These are phyloP conservation scores for Sphenopsis melanotis DNA, from an alignment of 2,797 vertebrate genomes.

Conservation along the genomic window DNA sequence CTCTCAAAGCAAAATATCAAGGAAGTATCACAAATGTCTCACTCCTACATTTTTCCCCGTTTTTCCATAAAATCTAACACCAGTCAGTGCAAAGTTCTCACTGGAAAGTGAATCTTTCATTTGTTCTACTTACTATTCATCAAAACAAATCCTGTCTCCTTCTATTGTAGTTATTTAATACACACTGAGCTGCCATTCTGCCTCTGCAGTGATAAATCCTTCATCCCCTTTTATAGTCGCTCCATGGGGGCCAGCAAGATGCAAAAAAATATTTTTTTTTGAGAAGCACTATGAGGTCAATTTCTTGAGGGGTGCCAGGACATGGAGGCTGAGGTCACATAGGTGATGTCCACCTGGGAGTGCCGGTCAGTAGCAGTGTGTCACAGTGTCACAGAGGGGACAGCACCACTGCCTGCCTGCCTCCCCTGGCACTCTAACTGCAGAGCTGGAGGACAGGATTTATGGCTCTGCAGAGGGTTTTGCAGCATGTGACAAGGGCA, in stretches of 20 bases:
- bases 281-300: background rate
- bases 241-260: background rate
- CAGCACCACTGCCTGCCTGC: background rate
- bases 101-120: constrained; percentile 28
- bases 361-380: background rate
- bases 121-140: constrained; percentile 39
- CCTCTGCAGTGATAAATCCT: constrained; percentile 29
- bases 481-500: background rate
- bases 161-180: constrained; percentile 51
- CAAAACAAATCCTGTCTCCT: constrained; percentile 21
- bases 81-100: background rate
- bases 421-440: background rate
- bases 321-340: background rate
- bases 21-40: background rate
- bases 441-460: background rate
- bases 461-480: background rate
- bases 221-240: constrained; percentile 9
- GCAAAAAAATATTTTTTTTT: background rate
- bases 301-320: background rate
- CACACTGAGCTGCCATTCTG: background rate
- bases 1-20: background rate
- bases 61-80: background rate
- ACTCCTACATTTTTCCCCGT: background rate
- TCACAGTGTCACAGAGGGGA: background rate
- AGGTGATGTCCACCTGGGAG: background rate